Conservation (phyloP, 2,797 vertebrate species). For the Poecilia picta region DNA sequence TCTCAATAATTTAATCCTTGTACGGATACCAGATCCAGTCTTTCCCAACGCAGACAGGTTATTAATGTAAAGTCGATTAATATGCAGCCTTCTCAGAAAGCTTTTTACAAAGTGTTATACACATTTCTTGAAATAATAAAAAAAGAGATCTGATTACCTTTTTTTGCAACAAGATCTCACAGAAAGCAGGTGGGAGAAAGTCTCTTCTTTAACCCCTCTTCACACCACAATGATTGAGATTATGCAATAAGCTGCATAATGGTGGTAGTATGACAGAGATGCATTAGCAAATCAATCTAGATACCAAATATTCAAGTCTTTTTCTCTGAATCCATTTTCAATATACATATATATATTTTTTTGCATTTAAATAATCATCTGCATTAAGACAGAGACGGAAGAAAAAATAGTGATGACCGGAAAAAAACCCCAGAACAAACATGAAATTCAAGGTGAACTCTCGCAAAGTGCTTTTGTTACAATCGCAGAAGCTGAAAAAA, state of each 20-base stretch:
- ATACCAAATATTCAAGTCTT: constrained; percentile 82
- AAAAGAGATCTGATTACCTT: constrained; percentile 60
- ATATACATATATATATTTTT: constrained; percentile 39
- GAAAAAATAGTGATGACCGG: constrained; percentile 69
- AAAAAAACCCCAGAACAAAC: constrained; percentile 67
- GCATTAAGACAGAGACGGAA: constrained; percentile 62
- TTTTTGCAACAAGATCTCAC: constrained; percentile 63
- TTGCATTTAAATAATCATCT: constrained; percentile 82
- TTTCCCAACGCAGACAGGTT: constrained; percentile 60
- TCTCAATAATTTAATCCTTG: constrained; percentile 47
- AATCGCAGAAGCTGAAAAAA: constrained; percentile 78
- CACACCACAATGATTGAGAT: constrained; percentile 40
- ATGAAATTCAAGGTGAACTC: constrained; percentile 82
- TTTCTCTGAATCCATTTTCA: constrained; percentile 67
- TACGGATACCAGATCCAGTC: constrained; percentile 73
- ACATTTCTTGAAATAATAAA: constrained; percentile 54
- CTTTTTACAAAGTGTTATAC: constrained; percentile 70
- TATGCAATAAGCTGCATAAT: constrained; percentile 63
- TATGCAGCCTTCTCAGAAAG: constrained; percentile 73
- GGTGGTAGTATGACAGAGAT: constrained; percentile 55
- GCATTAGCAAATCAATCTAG: constrained; percentile 68
- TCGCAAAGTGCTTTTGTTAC: constrained; percentile 86
- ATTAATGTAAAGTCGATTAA: constrained; percentile 39
- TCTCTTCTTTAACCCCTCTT: constrained; percentile 20
- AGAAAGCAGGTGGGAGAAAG: constrained; percentile 42